phyloP scores from a whole-genome alignment of 2,113 vertebrate genomes.

The Echinops telfairi region DNA sequence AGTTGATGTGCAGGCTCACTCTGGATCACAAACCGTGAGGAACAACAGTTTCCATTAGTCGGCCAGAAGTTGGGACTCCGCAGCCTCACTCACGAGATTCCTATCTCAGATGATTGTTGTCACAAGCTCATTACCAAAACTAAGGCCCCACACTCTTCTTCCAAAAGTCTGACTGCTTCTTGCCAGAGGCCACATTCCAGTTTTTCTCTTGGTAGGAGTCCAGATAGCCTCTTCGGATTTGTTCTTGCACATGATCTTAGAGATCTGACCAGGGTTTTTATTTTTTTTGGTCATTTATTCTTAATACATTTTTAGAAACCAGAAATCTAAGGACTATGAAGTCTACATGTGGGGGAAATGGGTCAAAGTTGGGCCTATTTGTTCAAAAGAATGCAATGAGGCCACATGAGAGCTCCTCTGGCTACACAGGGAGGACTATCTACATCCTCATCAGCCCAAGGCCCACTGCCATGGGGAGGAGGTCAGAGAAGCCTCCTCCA shows the following conservation, averaged over 20 bases:
- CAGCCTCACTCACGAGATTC: background rate
- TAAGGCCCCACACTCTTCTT: background rate
- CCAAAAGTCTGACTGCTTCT: background rate
- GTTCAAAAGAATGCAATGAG: too few species aligned
- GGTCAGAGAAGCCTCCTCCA: too few species aligned
- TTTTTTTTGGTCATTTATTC: background rate
- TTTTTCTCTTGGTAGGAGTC: background rate
- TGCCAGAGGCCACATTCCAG: background rate
- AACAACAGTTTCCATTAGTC: background rate
- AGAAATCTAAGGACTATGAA: background rate
- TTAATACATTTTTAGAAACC: background rate
- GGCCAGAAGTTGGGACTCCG: background rate
- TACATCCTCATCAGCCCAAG: too few species aligned
- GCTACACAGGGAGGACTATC: too few species aligned
- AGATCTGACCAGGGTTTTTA: background rate
- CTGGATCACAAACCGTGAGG: background rate
- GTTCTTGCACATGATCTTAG: background rate
- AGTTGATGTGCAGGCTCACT: too few species aligned
- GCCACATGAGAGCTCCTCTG: too few species aligned
- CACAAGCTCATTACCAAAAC: background rate
- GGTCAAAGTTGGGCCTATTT: background rate
- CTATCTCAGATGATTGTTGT: background rate
- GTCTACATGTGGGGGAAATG: background rate
- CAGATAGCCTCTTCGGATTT: background rate
- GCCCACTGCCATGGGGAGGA: too few species aligned